Conservation (phyloP, 2,797 vertebrate species). For the Graptemys geographica region DNA sequence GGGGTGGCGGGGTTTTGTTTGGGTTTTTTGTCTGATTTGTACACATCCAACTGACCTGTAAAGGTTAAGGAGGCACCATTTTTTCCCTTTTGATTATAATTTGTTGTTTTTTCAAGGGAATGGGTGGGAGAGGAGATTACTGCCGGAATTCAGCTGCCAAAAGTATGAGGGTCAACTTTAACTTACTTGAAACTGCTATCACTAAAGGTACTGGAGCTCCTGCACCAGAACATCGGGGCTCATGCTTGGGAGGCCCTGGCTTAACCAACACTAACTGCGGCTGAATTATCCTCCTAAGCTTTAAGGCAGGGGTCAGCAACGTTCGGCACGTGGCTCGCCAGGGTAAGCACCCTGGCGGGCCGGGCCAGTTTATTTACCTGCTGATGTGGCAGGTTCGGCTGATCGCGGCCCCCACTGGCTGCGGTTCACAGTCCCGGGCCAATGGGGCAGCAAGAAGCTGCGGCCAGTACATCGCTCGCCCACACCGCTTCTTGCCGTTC, state of each 20-base stretch:
- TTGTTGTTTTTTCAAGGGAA: slow-evolving; percentile 66
- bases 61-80: slow-evolving; percentile 79
- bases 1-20: background rate
- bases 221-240: slow-evolving; percentile 50
- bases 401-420: too few relatives aligned
- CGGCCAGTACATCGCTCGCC: too few relatives aligned
- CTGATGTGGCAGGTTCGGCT: too few relatives aligned
- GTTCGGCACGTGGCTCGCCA: too few relatives aligned
- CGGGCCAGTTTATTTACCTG: too few relatives aligned
- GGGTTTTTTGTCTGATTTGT: slow-evolving; percentile 79
- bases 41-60: slow-evolving; percentile 79
- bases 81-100: slow-evolving; percentile 76
- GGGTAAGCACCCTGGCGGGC: too few relatives aligned
- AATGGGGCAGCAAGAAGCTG: too few relatives aligned
- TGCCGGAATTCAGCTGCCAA: slow-evolving; percentile 64
- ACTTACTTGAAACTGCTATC: slow-evolving; percentile 58
- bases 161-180: slow-evolving; percentile 68
- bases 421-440: too few relatives aligned
- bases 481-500: too few relatives aligned
- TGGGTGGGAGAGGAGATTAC: slow-evolving; percentile 53
- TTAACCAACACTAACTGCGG: slow-evolving; percentile 40
- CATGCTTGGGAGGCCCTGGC: slow-evolving; percentile 65
- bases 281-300: slow-evolving; percentile 52
- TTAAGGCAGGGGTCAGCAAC: background rate
- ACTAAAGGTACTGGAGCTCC: slow-evolving; percentile 65